Conservation (phyloP, 2,797 vertebrate genomes). For the Hyperoplus lanceolatus region DNA sequence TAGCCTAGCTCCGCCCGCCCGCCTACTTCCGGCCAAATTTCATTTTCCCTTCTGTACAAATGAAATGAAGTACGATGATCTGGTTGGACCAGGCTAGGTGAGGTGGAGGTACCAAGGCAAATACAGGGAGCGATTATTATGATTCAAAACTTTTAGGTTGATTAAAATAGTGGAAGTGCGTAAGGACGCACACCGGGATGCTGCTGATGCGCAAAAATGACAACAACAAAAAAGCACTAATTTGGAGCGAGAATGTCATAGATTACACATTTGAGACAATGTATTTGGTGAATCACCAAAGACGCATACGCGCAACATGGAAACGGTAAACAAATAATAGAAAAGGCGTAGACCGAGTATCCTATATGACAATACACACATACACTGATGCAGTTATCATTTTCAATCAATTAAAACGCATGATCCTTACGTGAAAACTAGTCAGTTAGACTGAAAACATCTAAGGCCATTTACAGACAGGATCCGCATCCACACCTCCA, state of each 20-base stretch:
- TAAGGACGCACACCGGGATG: conserved; percentile 33
- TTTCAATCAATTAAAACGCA: not conserved
- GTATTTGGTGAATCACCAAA: not conserved
- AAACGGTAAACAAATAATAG: not conserved
- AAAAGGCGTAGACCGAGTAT: not conserved
- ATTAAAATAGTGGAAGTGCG: conserved; percentile 21
- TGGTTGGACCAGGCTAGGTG: too few species aligned
- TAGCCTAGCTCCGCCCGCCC: too few species aligned
- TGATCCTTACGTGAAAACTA: not conserved
- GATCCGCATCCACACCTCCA: not conserved
- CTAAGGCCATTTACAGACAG: not conserved
- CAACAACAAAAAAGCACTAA: too few species aligned
- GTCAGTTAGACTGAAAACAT: not conserved
- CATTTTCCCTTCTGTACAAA: not conserved
- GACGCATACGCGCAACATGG: not conserved
- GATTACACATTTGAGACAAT: not conserved
- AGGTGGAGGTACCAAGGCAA: not conserved
- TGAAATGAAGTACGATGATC: too few species aligned
- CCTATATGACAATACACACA: not conserved
- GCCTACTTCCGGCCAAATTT: too few species aligned
- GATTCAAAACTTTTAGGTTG: conserved; percentile 31
- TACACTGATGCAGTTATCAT: not conserved
- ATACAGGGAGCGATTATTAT: not conserved
- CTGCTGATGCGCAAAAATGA: not conserved
- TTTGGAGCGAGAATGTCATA: too few species aligned